Evolutionary conservation across 2,113 vertebrate genomes (phyloP), one percentile per base, ranked within the genome.

Genomic region (Todiramphus chloris): DNA sequence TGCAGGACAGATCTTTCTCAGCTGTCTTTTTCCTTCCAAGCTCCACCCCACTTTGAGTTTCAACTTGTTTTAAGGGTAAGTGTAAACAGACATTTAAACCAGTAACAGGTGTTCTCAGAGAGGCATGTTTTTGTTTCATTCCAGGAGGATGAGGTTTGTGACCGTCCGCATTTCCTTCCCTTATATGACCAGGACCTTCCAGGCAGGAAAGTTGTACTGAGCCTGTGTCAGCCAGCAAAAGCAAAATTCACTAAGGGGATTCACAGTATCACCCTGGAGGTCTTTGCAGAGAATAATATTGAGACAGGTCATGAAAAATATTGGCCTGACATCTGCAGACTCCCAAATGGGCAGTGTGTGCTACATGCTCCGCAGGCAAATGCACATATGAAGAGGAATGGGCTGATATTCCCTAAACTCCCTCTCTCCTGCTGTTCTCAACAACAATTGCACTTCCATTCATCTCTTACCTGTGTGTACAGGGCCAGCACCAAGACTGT

Each of bases 71-170:
- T 89, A 93, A 92, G 93, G 76, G 58, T 93, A 93, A 95, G 85
- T 86, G 88, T 96, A 97, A 97, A 94, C 93, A 96, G 96, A 97
- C 83, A 93, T 94, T 96, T 96, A 97, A 94, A 93, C 93, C 96
- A 97, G 94, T 81, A 96, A 97, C 93, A 96, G 94, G 96, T 96
- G 96, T 96, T 96, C 95, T 76, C 60, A 63, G 88, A 90, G 68
- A 93, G 76, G 80, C 88, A 89, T 96, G 85, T 94, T 96, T 97
- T 96, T 92, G 60, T 95, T 96, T 96, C 94, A 96, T 97, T 96
- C 95, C 96, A 89, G 80, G 76, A 94, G 92, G 69, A 93, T 95
- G 92, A 94, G 90, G 90, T 95, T 94, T 94, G 94, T 94, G 96
- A 92, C 85, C 1, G 11, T 93, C 80, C 16, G 2, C 68, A 44